phyloP scores from a whole-genome alignment of 2,113 vertebrate genomes.

The Antechinus stuartii region DNA sequence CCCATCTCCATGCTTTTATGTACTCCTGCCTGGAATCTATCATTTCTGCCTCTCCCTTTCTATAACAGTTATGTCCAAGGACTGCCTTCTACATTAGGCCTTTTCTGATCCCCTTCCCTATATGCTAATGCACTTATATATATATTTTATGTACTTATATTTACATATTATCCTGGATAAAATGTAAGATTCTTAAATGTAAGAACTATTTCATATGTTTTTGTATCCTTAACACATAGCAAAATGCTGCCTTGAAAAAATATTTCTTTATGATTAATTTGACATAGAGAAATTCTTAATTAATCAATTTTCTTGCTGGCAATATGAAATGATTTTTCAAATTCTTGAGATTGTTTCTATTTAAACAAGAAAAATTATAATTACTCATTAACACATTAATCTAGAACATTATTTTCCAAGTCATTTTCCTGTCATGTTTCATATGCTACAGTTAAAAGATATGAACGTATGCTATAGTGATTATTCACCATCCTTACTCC shows the following conservation, averaged over 20 bases:
- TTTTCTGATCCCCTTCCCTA: too few species aligned
- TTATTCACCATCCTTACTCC: not conserved
- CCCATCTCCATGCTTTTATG: not conserved
- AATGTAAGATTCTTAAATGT: not conserved
- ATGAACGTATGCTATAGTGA: not conserved
- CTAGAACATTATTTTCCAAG: not conserved
- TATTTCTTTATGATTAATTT: not conserved
- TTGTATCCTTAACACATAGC: not conserved
- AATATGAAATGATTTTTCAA: not conserved
- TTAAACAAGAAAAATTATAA: not conserved
- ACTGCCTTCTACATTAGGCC: not conserved
- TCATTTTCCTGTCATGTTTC: not conserved
- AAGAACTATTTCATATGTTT: not conserved
- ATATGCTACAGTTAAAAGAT: not conserved
- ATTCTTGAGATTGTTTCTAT: not conserved
- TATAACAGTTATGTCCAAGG: not conserved
- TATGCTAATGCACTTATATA: too few species aligned
- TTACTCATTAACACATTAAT: not conserved
- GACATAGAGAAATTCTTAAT: not conserved
- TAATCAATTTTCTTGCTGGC: not conserved
- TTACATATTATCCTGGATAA: too few species aligned
- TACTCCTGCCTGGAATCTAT: not conserved
- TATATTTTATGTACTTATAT: too few species aligned
- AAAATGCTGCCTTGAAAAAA: not conserved
- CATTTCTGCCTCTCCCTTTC: not conserved